Evolutionary conservation across 2,888 invertebrate genomes (phyloP), one percentile per base, ranked within the genome.

Genomic region (Limnephilus lunatus): DNA sequence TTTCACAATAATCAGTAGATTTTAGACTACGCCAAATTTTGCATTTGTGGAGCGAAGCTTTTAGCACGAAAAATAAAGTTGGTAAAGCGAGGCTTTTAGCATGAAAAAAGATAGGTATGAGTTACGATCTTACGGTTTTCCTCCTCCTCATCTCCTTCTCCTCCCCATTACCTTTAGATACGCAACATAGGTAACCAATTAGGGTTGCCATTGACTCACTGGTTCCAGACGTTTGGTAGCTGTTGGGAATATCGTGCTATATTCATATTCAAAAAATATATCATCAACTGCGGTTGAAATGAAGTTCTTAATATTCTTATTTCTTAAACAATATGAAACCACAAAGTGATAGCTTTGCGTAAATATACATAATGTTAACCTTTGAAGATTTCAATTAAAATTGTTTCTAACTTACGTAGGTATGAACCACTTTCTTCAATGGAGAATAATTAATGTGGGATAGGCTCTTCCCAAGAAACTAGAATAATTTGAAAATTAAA

Each of bases 321-420:
- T 68, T 68, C 68, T 68, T 68, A 68, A 25, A n/a, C 68, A 68
- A 68, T 68, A n/a, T 68, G 25, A 25, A 68, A 25, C 25, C 68
- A 68, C 68, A 68, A 68, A 68, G 25, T 68, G 68, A n/a, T 68
- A 19, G n/a, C 68, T n/a, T 25, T n/a, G 25, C 9, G 7, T 1
- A n/a, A 68, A n/a, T 68, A 68, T 68, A 68, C 68, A 68, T 82
- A 82, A 82, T 15, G 14, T 32, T 82, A 32, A 82, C 82, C 32
- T 82, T 15, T 85, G 35, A 35, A 85, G 32, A 30, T 85, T 85
- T 85, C 35, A 85, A 85, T 85, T 85, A 85, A 85, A 85, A n/a
- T 85, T 85, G 85, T 85, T 85, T 85, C 85, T 25, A 85, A 85
- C 85, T 39, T 85, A 85, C 25, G 35, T 44, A 44, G 44, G 39